Base-by-base conservation (phyloP, 2,888 invertebrate genomes). In the Pristionchus arcanus region DNA sequence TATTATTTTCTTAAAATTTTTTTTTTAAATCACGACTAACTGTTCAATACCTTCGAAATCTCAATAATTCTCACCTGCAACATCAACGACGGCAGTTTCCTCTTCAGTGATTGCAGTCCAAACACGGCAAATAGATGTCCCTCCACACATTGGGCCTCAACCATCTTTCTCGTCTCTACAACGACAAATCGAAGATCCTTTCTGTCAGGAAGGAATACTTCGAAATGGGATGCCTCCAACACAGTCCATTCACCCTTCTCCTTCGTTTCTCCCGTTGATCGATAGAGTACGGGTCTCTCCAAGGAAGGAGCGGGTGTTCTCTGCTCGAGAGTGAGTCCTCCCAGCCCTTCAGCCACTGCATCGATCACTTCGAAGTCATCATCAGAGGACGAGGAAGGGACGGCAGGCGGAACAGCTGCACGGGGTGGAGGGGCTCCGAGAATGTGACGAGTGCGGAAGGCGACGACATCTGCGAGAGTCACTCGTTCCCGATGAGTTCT, bases 311-410 rank as follows among this genome's bases (percentile, higher is more conserved):
- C 81, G 0, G n/a, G 42, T 1, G 42, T 34, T 81, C 81, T 63
- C 9, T 63, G 49, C 81, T 81, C 49, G 15, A 49, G 28, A 7
- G 15, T 53, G n/a, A 85, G 21, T 55, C 84, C 59, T 2, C 59
- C 84, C 59, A 59, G 1, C 15, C 49, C 37, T 34, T 81, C 81
- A 2, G 81, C 42, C 5, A 81, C 53, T 0, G 81, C 53, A 42
- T 81, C 81, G 28, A 81, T n/a, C 13, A 81, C n/a, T 28, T 81
- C 81, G 81, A 49, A 81, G 28, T 81, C 53, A 34, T 81, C 77
- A 9, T 49, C 53, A 1, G 81, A 81, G 13, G 74, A 42, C 0
- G 74, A 74, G 15, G 68, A 13, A 31, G 68, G 68, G 2, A 13
- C 16, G 11, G 74, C 2, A 42, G 74, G 25, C 4, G 31, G 74